A percentile compares a stretch with the other conserved stretches of the same genome.
These are phyloP conservation scores for Urocyon cinereoargenteus DNA, from an alignment of 2,797 vertebrate species.

Conservation along the genomic window DNA sequence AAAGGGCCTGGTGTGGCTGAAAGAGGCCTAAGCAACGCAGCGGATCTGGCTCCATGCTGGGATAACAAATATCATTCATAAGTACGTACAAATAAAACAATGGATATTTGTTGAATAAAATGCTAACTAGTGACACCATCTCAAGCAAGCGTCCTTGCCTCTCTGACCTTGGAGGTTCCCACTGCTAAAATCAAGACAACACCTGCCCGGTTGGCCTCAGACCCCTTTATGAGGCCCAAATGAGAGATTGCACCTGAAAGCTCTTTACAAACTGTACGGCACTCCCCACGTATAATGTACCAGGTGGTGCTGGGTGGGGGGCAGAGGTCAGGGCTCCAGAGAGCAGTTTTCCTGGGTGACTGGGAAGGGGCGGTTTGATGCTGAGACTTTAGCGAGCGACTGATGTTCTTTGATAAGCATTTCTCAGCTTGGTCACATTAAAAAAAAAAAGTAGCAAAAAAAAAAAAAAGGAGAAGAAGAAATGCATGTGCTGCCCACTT, in stretches of 20 bases:
- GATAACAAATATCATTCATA: not conserved
- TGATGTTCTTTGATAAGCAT: not conserved
- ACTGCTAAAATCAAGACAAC: not conserved
- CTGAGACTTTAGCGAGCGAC: not conserved
- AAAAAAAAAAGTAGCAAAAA: not conserved
- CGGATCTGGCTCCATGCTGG: not conserved
- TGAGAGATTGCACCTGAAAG: not conserved
- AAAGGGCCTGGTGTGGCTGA: not conserved
- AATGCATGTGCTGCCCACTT: not conserved
- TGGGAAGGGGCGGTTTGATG: not conserved
- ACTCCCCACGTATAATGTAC: too few species aligned
- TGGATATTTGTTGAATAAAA: constrained; percentile 7
- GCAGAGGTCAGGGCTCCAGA: not conserved
- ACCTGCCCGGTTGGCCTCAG: not conserved
- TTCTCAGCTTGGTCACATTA: not conserved
- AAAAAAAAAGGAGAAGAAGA: not conserved
- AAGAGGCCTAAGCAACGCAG: constrained; percentile 35
- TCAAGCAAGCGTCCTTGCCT: not conserved
- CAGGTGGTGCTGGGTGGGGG: not conserved
- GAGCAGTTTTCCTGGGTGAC: not conserved
- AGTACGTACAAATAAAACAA: not conserved
- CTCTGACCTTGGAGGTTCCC: not conserved
- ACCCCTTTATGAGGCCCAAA: not conserved
- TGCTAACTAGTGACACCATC: not conserved
- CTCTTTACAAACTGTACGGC: not conserved